Percentiles rank a stretch among this genome's conserved stretches.
Evolutionary conservation across 2,797 vertebrate genomes (phyloP).

Genomic region (Sebastes paucispinis): DNA sequence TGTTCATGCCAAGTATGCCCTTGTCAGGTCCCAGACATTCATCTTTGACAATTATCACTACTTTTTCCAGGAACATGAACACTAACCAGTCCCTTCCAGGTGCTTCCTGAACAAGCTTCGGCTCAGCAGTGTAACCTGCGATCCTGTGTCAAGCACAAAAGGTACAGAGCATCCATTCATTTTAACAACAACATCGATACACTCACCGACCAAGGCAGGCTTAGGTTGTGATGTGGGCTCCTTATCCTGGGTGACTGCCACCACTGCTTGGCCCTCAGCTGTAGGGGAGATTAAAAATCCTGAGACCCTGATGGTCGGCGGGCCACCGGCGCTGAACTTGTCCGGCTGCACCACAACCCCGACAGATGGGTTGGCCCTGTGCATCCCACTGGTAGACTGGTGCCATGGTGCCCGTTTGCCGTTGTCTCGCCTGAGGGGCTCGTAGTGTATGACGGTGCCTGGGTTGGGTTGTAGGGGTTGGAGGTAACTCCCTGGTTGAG

Average conservation of each 20-base stretch:
- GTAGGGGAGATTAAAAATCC: not conserved
- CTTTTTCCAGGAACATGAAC: not conserved
- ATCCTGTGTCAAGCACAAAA: slow-evolving; percentile 3
- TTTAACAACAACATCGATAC: not conserved
- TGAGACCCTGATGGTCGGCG: not conserved
- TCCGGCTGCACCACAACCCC: not conserved
- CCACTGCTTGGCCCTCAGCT: not conserved
- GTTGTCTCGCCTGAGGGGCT: too few relatives aligned
- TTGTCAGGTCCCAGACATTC: not conserved
- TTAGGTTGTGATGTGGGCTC: not conserved
- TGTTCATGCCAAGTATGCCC: slow-evolving; percentile 17
- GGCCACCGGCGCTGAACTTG: not conserved
- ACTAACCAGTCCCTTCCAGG: not conserved
- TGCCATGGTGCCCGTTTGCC: not conserved
- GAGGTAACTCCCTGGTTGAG: too few relatives aligned
- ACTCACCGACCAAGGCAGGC: not conserved
- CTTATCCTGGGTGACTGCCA: not conserved
- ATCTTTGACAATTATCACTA: not conserved
- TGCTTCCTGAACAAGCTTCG: not conserved
- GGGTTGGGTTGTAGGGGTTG: too few relatives aligned
- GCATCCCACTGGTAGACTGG: not conserved
- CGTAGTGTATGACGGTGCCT: too few relatives aligned
- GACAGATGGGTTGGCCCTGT: too few relatives aligned
- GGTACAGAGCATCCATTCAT: not conserved
- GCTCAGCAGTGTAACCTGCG: slow-evolving; percentile 5